Conservation (phyloP, 2,888 invertebrate genomes). For the Ophion slaviceki region DNA sequence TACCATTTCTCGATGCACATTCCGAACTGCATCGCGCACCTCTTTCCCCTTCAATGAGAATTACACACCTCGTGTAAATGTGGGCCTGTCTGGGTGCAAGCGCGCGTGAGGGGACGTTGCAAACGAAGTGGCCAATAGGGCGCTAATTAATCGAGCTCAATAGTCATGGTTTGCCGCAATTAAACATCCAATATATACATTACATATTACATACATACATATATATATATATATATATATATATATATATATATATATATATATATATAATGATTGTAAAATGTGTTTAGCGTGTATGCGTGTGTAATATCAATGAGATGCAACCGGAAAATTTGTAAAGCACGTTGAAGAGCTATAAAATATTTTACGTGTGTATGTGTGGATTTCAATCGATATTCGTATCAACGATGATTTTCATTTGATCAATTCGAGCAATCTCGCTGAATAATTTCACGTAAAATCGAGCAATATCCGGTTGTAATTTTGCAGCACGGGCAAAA, state of each 20-base stretch:
- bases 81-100: background rate
- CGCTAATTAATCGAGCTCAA: slow-evolving; percentile 62
- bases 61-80: background rate
- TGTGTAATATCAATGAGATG: background rate
- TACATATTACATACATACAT: background rate
- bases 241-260: no score
- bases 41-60: background rate
- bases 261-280: no score
- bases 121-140: slow-evolving; percentile 48
- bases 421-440: slow-evolving; percentile 8
- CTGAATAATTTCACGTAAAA: slow-evolving; percentile 17
- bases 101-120: background rate
- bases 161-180: slow-evolving; percentile 54
- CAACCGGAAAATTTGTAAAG: background rate
- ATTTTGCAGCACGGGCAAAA: background rate
- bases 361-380: background rate
- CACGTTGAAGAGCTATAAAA: background rate
- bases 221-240: no score
- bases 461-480: background rate
- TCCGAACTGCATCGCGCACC: background rate
- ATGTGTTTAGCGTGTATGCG: background rate
- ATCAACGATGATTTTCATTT: slow-evolving; percentile 14
- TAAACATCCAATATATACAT: slow-evolving; percentile 41
- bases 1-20: slow-evolving; percentile 51
- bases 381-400: background rate